phyloP scores from a whole-genome alignment of 2,113 vertebrate species.

The Ciconia stormi region DNA sequence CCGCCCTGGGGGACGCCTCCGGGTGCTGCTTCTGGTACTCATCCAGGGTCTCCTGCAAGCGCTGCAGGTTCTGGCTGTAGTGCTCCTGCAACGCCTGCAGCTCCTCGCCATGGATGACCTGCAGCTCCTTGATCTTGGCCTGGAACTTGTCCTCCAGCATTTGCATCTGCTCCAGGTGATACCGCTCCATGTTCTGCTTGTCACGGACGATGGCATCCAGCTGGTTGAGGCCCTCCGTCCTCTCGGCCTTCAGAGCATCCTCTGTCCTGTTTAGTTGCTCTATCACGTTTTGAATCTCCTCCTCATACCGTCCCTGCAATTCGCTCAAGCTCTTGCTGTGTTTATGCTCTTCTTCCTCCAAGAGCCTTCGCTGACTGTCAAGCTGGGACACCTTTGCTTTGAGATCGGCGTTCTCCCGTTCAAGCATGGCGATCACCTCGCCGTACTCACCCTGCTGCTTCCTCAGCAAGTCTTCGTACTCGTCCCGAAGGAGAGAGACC shows the following conservation, averaged over 20 bases:
- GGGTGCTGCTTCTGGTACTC: conserved; percentile 61
- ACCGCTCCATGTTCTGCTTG: conserved; percentile 79
- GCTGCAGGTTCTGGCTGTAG: conserved; percentile 80
- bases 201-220: conserved; percentile 79
- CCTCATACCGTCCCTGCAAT: conserved; percentile 76
- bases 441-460: conserved; percentile 83
- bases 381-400: conserved; percentile 78
- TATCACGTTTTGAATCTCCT: conserved; percentile 77
- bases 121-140: conserved; percentile 83
- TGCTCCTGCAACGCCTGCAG: conserved; percentile 81
- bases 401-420: conserved; percentile 84
- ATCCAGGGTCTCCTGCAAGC: conserved; percentile 71
- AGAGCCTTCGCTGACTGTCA: conserved; percentile 72
- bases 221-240: conserved; percentile 74
- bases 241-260: conserved; percentile 78
- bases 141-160: conserved; percentile 87
- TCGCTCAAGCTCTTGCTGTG: conserved; percentile 77
- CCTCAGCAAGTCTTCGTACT: conserved; percentile 82
- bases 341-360: conserved; percentile 75
- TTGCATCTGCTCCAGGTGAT: conserved; percentile 81
- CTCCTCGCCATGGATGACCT: conserved; percentile 82
- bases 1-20: background rate
- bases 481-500: conserved; percentile 75
- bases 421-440: conserved; percentile 74
- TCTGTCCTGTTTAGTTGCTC: conserved; percentile 76